A percentile compares a stretch with the other conserved stretches of the same genome.
Conservation (phyloP, 2,113 vertebrate genomes). For the Aleadryas rufinucha region DNA sequence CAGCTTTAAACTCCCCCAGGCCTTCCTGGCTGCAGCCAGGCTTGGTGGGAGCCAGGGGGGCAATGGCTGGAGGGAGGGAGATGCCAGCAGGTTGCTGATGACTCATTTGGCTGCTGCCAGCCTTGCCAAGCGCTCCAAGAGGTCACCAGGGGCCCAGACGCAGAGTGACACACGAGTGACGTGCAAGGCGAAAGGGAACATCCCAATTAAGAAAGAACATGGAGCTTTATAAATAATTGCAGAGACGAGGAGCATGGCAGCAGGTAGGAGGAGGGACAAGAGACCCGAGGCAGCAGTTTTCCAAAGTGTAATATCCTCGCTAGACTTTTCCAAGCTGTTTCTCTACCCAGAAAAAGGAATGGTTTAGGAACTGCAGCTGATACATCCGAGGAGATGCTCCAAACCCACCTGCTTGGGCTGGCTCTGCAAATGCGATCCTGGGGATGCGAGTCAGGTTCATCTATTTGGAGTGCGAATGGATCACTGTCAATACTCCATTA, state of each 20-base stretch:
- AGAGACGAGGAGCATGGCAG: background rate
- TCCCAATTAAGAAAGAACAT: background rate
- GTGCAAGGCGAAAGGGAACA: background rate
- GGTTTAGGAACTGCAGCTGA: background rate
- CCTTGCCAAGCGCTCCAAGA: background rate
- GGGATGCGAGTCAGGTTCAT: background rate
- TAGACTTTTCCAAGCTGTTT: slow-evolving; percentile 3
- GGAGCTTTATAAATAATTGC: slow-evolving; percentile 35
- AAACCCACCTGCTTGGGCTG: background rate
- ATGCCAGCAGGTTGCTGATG: background rate
- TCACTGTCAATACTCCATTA: slow-evolving; percentile 17
- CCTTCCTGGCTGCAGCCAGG: background rate
- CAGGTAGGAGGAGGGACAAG: slow-evolving; percentile 37
- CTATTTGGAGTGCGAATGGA: background rate
- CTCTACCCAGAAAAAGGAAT: background rate
- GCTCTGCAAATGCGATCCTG: background rate
- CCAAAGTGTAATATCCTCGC: background rate
- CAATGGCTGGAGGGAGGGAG: background rate
- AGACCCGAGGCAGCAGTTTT: background rate
- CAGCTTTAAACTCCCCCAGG: slow-evolving; percentile 71
- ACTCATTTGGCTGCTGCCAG: background rate
- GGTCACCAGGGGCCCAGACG: background rate
- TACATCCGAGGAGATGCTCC: background rate
- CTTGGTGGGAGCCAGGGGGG: background rate
- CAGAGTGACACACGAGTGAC: slow-evolving; percentile 1